Percentiles rank a stretch among this genome's conserved stretches.
Conservation (phyloP, 2,797 vertebrate species). For the Labeo calbasu region DNA sequence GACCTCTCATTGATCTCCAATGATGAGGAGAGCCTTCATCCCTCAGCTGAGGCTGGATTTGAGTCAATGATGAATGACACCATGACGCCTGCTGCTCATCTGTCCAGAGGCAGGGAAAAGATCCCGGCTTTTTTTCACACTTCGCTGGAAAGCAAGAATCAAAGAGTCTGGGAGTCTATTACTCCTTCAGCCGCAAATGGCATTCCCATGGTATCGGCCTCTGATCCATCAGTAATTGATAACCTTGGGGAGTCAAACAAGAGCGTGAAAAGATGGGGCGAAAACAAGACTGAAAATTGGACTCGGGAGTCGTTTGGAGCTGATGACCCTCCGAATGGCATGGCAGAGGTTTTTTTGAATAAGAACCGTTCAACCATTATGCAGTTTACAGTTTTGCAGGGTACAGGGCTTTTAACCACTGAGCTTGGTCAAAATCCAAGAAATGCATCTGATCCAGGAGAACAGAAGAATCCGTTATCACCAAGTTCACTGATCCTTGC, state of each 20-base stretch:
- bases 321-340: constrained; percentile 34
- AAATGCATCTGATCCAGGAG: constrained; percentile 39
- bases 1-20: constrained; percentile 62
- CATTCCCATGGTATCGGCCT: constrained; percentile 65
- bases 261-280: constrained; percentile 63
- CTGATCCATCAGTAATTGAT: constrained; percentile 68
- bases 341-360: constrained; percentile 56
- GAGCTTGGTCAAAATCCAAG: constrained; percentile 45
- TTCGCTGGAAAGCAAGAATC: constrained; percentile 62
- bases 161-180: constrained; percentile 64
- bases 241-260: constrained; percentile 57
- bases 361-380: constrained; percentile 57
- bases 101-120: constrained; percentile 59
- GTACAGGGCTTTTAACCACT: constrained; percentile 51
- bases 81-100: constrained; percentile 58
- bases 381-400: constrained; percentile 65
- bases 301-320: constrained; percentile 55
- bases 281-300: constrained; percentile 61
- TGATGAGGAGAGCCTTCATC: constrained; percentile 60
- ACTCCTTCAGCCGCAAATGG: constrained; percentile 62
- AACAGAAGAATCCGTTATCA: constrained; percentile 16
- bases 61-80: constrained; percentile 65
- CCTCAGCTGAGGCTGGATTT: constrained; percentile 55
- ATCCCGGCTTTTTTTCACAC: constrained; percentile 61
- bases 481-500: constrained; percentile 54